Percentiles rank a stretch among this genome's conserved stretches.
phyloP scores from a whole-genome alignment of 1,140 invertebrate species.

The Halictus rubicundus region DNA sequence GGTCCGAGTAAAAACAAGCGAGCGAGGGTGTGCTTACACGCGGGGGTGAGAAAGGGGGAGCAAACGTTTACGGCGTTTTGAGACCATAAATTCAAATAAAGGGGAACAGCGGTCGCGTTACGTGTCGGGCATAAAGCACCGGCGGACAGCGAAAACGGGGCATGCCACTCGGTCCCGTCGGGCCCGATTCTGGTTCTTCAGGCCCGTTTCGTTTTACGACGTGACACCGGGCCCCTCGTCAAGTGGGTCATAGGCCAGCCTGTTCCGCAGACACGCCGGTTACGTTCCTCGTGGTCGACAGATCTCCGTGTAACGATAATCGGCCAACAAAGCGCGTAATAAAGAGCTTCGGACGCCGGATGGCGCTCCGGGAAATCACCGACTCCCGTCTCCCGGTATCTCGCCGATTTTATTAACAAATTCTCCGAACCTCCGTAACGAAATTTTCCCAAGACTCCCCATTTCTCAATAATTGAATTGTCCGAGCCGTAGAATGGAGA shows the following conservation, averaged over 20 bases:
- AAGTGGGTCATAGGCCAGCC: constrained; percentile 63
- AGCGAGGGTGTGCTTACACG: constrained; percentile 10
- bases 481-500: too few species aligned
- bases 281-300: constrained; percentile 54
- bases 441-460: too few species aligned
- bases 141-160: constrained; percentile 58
- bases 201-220: constrained; percentile 68
- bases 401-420: too few species aligned
- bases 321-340: constrained; percentile 67
- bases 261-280: constrained; percentile 37
- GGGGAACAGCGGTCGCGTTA: constrained; percentile 63
- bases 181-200: constrained; percentile 52
- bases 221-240: constrained; percentile 60
- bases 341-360: constrained; percentile 48
- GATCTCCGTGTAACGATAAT: constrained; percentile 70
- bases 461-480: too few species aligned
- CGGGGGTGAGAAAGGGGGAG: not conserved
- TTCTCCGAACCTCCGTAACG: too few species aligned
- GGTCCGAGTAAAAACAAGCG: not conserved
- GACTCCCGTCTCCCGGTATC: too few species aligned
- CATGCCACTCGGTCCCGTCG: constrained; percentile 56
- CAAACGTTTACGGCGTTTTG: constrained; percentile 54
- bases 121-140: constrained; percentile 68
- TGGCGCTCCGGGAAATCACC: not conserved
- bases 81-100: constrained; percentile 69